These are phyloP conservation scores for Drosophila austrosaltans DNA, from an alignment of 2,888 invertebrate genomes.

Conservation along the genomic window DNA sequence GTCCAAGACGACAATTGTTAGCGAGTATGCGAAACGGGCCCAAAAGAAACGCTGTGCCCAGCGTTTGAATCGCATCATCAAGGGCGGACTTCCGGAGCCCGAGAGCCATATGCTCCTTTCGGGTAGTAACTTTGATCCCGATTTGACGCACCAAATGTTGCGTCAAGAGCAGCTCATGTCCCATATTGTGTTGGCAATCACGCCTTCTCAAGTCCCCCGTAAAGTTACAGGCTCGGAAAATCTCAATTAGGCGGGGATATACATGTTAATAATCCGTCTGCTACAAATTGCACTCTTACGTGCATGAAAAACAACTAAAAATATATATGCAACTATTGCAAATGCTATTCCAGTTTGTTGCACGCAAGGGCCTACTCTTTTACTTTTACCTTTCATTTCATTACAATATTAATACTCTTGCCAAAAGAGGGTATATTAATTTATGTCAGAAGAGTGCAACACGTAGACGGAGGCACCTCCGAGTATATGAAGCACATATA, in stretches of 20 bases:
- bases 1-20: neutral
- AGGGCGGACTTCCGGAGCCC: neutral
- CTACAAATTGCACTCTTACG: constrained; percentile 9
- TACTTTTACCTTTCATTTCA: neutral
- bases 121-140: neutral
- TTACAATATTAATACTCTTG: neutral
- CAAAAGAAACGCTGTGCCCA: constrained; percentile 41
- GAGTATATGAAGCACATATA: no score
- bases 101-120: neutral
- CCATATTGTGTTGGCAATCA: neutral
- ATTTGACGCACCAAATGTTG: neutral
- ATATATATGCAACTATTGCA: neutral
- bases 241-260: no score
- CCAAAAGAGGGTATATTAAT: no score
- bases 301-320: neutral
- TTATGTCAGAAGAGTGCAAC: no score
- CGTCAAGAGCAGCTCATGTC: neutral
- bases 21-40: constrained; percentile 32
- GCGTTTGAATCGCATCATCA: constrained; percentile 35
- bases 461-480: no score
- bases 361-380: neutral
- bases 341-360: neutral
- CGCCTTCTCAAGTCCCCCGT: neutral
- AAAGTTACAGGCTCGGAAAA: neutral
- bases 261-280: neutral